Evolutionary conservation across 2,113 vertebrate species (phyloP).

Genomic region (Paradoxurus hermaphroditus): DNA sequence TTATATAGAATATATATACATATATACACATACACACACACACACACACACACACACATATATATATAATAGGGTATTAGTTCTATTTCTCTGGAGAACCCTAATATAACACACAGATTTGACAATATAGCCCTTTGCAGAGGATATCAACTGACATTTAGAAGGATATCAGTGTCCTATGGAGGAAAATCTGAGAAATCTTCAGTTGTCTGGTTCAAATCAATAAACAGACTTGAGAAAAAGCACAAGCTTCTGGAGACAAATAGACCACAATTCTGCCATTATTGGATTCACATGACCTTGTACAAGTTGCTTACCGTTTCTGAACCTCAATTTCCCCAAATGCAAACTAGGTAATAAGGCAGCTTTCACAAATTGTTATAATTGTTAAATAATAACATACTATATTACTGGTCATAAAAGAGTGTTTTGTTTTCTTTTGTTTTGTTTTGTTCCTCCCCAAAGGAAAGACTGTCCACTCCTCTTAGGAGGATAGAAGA

Average conservation of each 20-base stretch:
- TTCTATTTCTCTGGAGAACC: neutral
- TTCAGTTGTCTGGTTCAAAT: neutral
- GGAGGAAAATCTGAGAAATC: neutral
- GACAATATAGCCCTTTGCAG: neutral
- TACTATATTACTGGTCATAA: neutral
- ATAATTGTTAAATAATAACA: neutral
- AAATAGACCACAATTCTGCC: neutral
- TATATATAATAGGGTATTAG: neutral
- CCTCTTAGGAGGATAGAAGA: neutral
- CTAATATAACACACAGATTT: neutral
- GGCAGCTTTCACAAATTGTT: neutral
- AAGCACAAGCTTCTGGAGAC: neutral
- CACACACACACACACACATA: too few species aligned
- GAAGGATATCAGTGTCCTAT: neutral
- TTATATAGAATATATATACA: neutral
- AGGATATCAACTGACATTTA: neutral
- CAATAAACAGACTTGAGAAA: neutral
- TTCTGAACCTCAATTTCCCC: neutral
- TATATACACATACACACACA: too few species aligned
- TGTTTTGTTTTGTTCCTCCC: neutral
- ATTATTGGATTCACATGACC: neutral
- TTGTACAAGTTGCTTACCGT: neutral
- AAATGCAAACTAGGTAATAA: neutral
- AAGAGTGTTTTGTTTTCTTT: neutral
- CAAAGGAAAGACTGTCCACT: neutral